phyloP scores from a whole-genome alignment of 2,888 invertebrate species.

The Dichetophora obliterata region DNA sequence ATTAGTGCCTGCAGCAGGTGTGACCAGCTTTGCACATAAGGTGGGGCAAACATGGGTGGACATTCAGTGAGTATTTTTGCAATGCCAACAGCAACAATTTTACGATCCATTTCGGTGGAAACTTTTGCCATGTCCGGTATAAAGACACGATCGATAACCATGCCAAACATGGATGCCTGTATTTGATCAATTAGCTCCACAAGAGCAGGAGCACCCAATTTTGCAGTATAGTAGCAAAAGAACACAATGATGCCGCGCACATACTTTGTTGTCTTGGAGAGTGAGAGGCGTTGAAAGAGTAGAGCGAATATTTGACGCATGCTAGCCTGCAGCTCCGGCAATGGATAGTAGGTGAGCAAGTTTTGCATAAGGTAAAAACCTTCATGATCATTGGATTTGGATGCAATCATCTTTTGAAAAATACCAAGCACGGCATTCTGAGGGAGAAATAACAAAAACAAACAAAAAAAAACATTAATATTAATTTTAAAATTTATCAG shows the following conservation, averaged over 20 bases:
- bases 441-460: constrained; percentile 67
- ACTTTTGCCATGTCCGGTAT: constrained; percentile 90
- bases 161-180: constrained; percentile 92
- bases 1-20: constrained; percentile 80
- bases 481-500: not conserved
- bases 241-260: constrained; percentile 92
- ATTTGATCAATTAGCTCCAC: constrained; percentile 87
- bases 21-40: constrained; percentile 77
- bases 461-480: too few relatives aligned
- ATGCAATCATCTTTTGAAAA: constrained; percentile 96
- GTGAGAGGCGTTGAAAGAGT: constrained; percentile 92
- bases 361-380: constrained; percentile 93
- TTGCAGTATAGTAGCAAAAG: constrained; percentile 87
- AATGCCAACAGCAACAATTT: constrained; percentile 92
- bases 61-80: constrained; percentile 87
- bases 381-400: constrained; percentile 95
- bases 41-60: constrained; percentile 76
- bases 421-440: constrained; percentile 89
- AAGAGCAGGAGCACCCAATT: constrained; percentile 81
- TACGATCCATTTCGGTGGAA: constrained; percentile 84
- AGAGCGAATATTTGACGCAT: constrained; percentile 90
- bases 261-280: constrained; percentile 95
- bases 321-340: constrained; percentile 80
- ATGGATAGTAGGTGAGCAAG: constrained; percentile 85
- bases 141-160: constrained; percentile 93